Base-by-base conservation (phyloP, 2,888 invertebrate species). In the Stictocephala bisonia region DNA sequence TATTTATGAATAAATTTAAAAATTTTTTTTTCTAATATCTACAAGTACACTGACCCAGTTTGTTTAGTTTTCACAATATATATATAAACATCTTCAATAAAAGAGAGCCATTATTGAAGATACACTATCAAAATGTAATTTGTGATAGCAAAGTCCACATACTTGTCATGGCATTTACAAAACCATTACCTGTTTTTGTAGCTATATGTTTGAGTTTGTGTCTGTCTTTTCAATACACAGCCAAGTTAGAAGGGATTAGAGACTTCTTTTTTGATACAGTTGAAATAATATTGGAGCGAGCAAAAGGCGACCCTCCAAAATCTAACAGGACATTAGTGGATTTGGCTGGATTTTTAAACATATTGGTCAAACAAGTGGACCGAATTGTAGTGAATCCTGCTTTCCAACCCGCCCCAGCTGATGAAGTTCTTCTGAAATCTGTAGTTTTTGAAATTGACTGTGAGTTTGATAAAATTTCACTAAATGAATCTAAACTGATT, bases 191-290 rank as follows among this genome's bases (percentile, higher is more conserved):
- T 40, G 18, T 60, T 1, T 18, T 20, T 11, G 13, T 22, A 22
- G 40, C n/a, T 13, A 35, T 29, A 11, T 60, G 31, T 2, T 60
- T 60, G 18, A 22, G 60, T 35, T 27, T 60, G 1, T 60, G 35
- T 20, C 22, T 60, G 3, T 29, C 60, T 1, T 13, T 60, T n/a
- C 60, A 60, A 20, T 60, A 60, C 18, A 60, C 35, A 40, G 31
- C 60, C 3, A 60, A 60, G 20, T 22, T 60, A 2, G 29, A 60
- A 40, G 60, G 60, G 4, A 60, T 60, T 22, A 60, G 22, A 20
- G 60, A 60, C 60, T 60, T 60, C 22, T 60, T 60, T 22, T 27
- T 29, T 3, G 60, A 60, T n/a, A 60, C 60, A 13, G 60, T 60
- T 20, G 60, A 60, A 22, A 60, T 40, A 7, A 60, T 60, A 29